Evolutionary conservation across 1,140 invertebrate genomes (phyloP).

Genomic region (Bombus fervidus): DNA sequence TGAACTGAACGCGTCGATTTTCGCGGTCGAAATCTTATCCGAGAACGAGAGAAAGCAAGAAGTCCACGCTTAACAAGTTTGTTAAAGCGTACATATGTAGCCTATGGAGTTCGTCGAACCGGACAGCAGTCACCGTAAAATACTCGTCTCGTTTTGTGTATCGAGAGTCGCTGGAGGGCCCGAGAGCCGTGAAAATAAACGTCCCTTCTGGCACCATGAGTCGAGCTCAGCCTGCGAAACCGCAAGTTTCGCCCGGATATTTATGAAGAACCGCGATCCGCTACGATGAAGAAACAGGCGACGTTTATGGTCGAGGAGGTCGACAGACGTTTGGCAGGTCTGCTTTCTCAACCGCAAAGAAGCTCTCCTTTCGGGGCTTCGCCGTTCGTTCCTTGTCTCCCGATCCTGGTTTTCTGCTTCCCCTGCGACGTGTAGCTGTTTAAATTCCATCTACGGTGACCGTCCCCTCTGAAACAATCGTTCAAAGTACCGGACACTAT

Average conservation of each 20-base stretch:
- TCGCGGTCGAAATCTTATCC: slow-evolving; percentile 40
- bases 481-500: background rate
- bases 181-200: slow-evolving; percentile 66
- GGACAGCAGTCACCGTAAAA: slow-evolving; percentile 50
- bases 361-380: slow-evolving; percentile 55
- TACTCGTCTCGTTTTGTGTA: slow-evolving; percentile 45
- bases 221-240: slow-evolving; percentile 39
- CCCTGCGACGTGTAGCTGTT: slow-evolving; percentile 1
- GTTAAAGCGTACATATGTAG: slow-evolving; percentile 34
- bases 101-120: slow-evolving; percentile 36
- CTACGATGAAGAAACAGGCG: slow-evolving; percentile 57
- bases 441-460: slow-evolving; percentile 28
- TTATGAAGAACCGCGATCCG: slow-evolving; percentile 59
- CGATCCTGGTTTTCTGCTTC: slow-evolving; percentile 31
- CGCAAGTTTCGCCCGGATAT: slow-evolving; percentile 61
- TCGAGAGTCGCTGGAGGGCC: slow-evolving; percentile 15
- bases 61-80: slow-evolving; percentile 47
- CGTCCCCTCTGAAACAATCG: slow-evolving; percentile 22
- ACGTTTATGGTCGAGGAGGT: slow-evolving; percentile 67
- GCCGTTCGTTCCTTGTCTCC: slow-evolving; percentile 39
- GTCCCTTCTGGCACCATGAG: slow-evolving; percentile 9
- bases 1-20: background rate
- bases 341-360: slow-evolving; percentile 59
- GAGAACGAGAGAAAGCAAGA: slow-evolving; percentile 45
- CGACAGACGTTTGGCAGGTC: slow-evolving; percentile 67